A percentile compares a stretch with the other conserved stretches of the same genome.
phyloP scores from a whole-genome alignment of 2,113 vertebrate species.

The Alexandromys fortis region DNA sequence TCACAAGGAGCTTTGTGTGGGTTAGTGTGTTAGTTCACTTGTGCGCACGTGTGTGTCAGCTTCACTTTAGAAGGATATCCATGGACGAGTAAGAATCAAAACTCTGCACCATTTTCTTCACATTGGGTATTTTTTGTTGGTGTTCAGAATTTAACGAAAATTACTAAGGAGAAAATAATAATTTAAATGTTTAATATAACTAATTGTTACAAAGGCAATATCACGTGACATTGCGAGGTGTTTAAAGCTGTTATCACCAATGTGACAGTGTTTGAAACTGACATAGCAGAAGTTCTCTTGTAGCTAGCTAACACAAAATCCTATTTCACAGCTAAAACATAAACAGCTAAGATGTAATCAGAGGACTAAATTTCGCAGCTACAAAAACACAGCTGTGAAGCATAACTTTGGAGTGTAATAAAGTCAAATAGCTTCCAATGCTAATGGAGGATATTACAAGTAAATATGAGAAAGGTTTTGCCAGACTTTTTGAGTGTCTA shows the following conservation, averaged over 20 bases:
- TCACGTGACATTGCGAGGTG: constrained; percentile 36
- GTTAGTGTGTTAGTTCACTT: constrained; percentile 6
- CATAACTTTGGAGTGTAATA: constrained; percentile 62
- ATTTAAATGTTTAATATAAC: constrained; percentile 55
- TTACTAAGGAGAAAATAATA: constrained; percentile 48
- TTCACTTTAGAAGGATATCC: not conserved
- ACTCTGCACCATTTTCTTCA: not conserved
- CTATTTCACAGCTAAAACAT: constrained; percentile 70
- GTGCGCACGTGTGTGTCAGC: not conserved
- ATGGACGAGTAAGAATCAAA: not conserved
- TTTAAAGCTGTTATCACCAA: constrained; percentile 66
- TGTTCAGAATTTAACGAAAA: not conserved
- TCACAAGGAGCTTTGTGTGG: not conserved
- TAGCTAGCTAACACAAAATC: constrained; percentile 72
- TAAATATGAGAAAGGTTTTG: constrained; percentile 63
- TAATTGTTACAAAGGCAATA: constrained; percentile 51
- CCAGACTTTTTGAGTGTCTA: constrained; percentile 50
- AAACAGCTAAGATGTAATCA: constrained; percentile 67
- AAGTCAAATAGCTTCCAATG: constrained; percentile 60
- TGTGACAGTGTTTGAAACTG: constrained; percentile 61
- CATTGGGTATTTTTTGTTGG: not conserved
- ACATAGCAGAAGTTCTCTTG: constrained; percentile 51
- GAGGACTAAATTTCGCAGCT: constrained; percentile 64
- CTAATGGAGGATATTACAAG: constrained; percentile 64
- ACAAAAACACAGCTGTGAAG: constrained; percentile 72